phyloP scores from a whole-genome alignment of 2,797 vertebrate genomes.

The Ibycter americanus region DNA sequence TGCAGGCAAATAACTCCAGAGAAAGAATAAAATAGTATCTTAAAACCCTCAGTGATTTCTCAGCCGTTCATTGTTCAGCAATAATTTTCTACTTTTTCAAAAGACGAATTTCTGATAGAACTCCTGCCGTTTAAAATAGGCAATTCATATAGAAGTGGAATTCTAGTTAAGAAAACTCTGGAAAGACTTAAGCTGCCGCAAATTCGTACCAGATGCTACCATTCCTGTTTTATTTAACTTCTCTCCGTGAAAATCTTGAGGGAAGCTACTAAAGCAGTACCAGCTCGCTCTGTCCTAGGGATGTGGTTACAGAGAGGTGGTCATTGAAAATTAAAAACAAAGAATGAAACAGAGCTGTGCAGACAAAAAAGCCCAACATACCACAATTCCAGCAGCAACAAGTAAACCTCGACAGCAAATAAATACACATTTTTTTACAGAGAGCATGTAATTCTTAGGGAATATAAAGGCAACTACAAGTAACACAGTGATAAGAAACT shows the following conservation, averaged over 20 bases:
- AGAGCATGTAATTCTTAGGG: not conserved
- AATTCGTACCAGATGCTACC: not conserved
- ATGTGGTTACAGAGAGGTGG: not conserved
- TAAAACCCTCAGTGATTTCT: rapidly evolving
- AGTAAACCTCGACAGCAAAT: not conserved
- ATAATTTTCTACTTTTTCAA: not conserved
- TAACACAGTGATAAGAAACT: not conserved
- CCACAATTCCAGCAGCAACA: not conserved
- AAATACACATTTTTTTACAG: not conserved
- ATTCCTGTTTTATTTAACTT: not conserved
- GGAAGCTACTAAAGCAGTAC: not conserved
- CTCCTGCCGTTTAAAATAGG: not conserved
- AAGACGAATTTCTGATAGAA: not conserved
- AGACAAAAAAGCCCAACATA: not conserved
- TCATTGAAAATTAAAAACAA: not conserved
- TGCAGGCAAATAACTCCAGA: not conserved
- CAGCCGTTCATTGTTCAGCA: not conserved
- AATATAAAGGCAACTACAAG: not conserved
- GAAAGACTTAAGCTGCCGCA: not conserved
- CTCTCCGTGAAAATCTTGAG: not conserved
- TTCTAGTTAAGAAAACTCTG: not conserved
- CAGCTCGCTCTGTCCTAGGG: not conserved
- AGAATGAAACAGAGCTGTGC: not conserved
- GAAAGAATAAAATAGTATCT: not conserved
- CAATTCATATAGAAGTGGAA: not conserved